Evolutionary conservation across 2,888 invertebrate genomes (phyloP), one percentile per base, ranked within the genome.

Genomic region (Prostheceraeus crozeri): DNA sequence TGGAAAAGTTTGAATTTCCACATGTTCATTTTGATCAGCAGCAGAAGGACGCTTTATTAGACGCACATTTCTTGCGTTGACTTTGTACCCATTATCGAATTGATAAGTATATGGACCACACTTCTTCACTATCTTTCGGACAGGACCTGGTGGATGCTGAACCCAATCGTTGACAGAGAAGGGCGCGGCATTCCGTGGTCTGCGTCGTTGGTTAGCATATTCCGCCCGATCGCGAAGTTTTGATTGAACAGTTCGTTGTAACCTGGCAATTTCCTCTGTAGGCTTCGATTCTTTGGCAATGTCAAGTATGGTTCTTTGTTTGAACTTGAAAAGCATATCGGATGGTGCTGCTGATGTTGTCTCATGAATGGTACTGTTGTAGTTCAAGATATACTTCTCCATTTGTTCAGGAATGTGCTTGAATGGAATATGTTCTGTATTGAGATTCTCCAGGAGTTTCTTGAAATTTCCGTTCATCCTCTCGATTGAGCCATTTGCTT

Each of bases 41-140:
- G n/a, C n/a, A n/a, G n/a, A n/a, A 30, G 54, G 31, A 33, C 51
- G 31, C 27, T 30, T 30, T 21, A 54, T 35, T 33, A 54, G 33
- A 14, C 35, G 31, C 51, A 54, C 21, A 27, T 54, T 54, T 23
- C 45, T 28, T 8, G 54, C 33, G 35, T 54, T 54, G 4, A 54
- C 35, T 6, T 11, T 35, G 16, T 35, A 54, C 31, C 54, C 54
- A 28, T 54, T 33, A 54, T 54, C 33, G 33, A 28, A 33, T 21
- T 54, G 19, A 16, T 33, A 54, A 35, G 45, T 27, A 54, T 54
- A 54, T 33, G 6, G 54, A 27, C 54, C 54, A 54, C 31, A 30
- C 16, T 35, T 35, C 35, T 54, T 23, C 27, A 23, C 27, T 35
- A 54, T 21, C 14, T 6, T 28, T 4, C 54, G 54, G n/a, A 28